Evolutionary conservation across 1,140 invertebrate species (phyloP).

Genomic region (Acromyrmex echinatior): DNA sequence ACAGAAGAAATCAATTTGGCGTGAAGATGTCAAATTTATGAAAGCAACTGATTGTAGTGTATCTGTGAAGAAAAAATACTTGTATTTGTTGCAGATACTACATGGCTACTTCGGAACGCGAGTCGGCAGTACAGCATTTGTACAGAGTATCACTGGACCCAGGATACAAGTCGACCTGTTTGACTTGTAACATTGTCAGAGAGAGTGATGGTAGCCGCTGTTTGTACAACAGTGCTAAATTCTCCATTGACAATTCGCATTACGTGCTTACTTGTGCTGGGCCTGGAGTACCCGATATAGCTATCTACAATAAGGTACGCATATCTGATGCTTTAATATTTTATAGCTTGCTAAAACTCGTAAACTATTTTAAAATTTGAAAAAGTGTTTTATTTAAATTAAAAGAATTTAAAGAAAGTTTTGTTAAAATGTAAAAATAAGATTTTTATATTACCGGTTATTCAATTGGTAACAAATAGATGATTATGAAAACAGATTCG

Average conservation of each 20-base stretch:
- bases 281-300: slow-evolving; percentile 89
- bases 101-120: slow-evolving; percentile 88
- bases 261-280: slow-evolving; percentile 92
- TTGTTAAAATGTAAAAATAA: background rate
- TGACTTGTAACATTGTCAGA: slow-evolving; percentile 88
- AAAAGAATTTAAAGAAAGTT: background rate
- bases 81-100: slow-evolving; percentile 88
- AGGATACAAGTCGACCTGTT: slow-evolving; percentile 85
- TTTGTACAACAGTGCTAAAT: slow-evolving; percentile 90
- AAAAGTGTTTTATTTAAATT: background rate
- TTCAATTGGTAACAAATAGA: background rate
- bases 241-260: slow-evolving; percentile 90
- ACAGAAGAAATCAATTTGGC: background rate
- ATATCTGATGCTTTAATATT: background rate
- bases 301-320: slow-evolving; percentile 85
- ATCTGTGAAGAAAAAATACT: background rate
- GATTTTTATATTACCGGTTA: too few relatives aligned
- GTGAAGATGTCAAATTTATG: background rate
- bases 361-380: background rate
- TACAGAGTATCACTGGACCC: slow-evolving; percentile 86
- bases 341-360: background rate
- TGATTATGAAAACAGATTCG: background rate
- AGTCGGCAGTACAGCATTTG: slow-evolving; percentile 89
- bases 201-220: slow-evolving; percentile 87
- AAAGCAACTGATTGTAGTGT: too few relatives aligned